Percentiles rank a stretch among this genome's conserved stretches.
phyloP scores from a whole-genome alignment of 2,888 invertebrate species.

The Agrypnus murinus region DNA sequence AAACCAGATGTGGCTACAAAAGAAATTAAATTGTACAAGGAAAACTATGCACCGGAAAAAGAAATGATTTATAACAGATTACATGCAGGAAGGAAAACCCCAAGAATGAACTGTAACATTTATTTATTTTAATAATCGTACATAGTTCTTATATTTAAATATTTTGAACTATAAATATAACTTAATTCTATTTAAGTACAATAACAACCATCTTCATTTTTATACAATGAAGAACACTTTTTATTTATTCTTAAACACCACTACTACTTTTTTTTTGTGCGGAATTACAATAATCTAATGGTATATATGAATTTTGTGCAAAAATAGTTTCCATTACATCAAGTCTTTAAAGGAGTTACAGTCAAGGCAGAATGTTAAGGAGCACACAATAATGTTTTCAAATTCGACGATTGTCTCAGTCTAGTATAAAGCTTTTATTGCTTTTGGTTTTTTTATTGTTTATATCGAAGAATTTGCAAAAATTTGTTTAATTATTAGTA shows the following conservation, averaged over 20 bases:
- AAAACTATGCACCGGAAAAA: too few relatives aligned
- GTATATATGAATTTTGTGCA: constrained; percentile 45
- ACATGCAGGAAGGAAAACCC: too few relatives aligned
- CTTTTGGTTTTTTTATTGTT: background rate
- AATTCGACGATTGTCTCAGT: constrained; percentile 40
- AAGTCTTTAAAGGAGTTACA: constrained; percentile 35
- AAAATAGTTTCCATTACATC: constrained; percentile 42
- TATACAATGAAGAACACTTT: constrained; percentile 33
- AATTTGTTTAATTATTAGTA: background rate
- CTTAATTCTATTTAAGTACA: constrained; percentile 46
- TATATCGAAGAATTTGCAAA: background rate
- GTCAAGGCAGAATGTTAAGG: constrained; percentile 45
- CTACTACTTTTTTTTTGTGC: constrained; percentile 40
- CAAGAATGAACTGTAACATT: constrained; percentile 32
- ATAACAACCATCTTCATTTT: constrained; percentile 42
- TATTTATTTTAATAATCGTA: constrained; percentile 27
- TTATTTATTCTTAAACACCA: constrained; percentile 15
- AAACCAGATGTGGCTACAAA: too few relatives aligned
- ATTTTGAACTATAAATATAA: constrained; percentile 40
- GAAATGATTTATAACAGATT: too few relatives aligned
- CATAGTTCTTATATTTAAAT: constrained; percentile 34
- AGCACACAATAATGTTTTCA: constrained; percentile 14
- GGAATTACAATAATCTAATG: too few relatives aligned
- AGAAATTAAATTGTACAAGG: too few relatives aligned
- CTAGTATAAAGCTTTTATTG: constrained; percentile 27